Conservation (phyloP, 2,888 invertebrate species). For the Hemithea aestivaria region DNA sequence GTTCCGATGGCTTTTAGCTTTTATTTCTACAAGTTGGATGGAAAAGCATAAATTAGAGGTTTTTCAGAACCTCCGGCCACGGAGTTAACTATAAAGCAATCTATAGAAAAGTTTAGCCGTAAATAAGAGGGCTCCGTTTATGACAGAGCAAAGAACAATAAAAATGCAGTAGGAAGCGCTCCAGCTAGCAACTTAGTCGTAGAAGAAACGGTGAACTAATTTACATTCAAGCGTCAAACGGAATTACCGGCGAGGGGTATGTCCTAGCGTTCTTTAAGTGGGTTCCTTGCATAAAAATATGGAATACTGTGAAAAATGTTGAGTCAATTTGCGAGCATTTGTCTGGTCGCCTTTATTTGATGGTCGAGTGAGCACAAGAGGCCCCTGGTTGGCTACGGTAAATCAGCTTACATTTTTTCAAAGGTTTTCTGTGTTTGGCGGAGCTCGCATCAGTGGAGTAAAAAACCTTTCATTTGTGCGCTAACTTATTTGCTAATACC, state of each 20-base stretch:
- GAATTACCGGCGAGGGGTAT: constrained; percentile 28
- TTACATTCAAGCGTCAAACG: constrained; percentile 21
- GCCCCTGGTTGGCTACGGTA: constrained; percentile 63
- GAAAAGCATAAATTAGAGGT: constrained; percentile 16
- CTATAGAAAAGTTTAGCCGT: constrained; percentile 15
- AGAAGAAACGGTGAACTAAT: constrained; percentile 2
- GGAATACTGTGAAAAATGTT: constrained; percentile 69
- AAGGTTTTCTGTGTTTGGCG: constrained; percentile 73
- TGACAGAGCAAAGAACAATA: constrained; percentile 18
- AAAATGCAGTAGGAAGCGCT: constrained; percentile 15
- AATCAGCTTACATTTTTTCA: constrained; percentile 77
- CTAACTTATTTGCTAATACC: constrained; percentile 47
- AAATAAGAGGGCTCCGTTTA: constrained; percentile 15
- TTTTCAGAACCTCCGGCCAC: constrained; percentile 3
- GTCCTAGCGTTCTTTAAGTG: constrained; percentile 34
- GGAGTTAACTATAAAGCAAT: constrained; percentile 12
- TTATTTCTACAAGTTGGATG: constrained; percentile 21
- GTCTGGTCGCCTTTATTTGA: constrained; percentile 77
- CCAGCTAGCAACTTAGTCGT: constrained; percentile 6
- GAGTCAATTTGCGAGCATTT: constrained; percentile 77
- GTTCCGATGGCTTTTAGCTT: constrained; percentile 19
- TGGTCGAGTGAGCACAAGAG: constrained; percentile 65
- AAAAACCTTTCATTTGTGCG: constrained; percentile 59
- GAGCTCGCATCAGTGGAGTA: constrained; percentile 62
- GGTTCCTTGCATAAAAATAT: constrained; percentile 53